Evolutionary conservation across 2,888 invertebrate genomes (phyloP).

Genomic region (Trilocha varians): DNA sequence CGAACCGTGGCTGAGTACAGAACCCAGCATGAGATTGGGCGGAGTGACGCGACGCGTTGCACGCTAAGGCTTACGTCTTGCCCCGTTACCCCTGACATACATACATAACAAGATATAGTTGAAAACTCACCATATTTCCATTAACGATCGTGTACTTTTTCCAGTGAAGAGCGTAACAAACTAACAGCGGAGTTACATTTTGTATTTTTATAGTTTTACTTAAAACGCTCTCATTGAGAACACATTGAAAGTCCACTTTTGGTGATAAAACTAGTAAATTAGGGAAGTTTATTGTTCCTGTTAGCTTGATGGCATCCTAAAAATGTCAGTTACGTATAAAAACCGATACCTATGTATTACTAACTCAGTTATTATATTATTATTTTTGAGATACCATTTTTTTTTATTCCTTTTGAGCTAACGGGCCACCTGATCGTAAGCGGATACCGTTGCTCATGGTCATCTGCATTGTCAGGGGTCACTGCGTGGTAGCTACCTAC

Average conservation of each 20-base stretch:
- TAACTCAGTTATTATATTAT: not conserved
- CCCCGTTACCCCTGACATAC: too few species aligned
- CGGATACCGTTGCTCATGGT: too few species aligned
- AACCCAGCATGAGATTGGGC: too few species aligned
- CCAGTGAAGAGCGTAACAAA: slow-evolving; percentile 54
- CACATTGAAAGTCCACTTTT: slow-evolving; percentile 75
- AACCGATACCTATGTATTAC: not conserved
- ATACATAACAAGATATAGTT: not conserved
- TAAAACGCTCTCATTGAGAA: slow-evolving; percentile 52
- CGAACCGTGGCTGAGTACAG: too few species aligned
- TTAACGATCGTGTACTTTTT: slow-evolving; percentile 37
- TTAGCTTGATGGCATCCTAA: slow-evolving; percentile 76
- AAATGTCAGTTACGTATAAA: slow-evolving; percentile 16
- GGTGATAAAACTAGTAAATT: slow-evolving; percentile 73
- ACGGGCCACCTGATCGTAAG: too few species aligned
- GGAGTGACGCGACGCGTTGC: too few species aligned
- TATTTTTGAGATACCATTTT: too few species aligned
- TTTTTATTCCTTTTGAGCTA: too few species aligned
- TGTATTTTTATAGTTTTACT: slow-evolving; percentile 56
- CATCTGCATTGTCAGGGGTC: too few species aligned
- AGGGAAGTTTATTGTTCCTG: slow-evolving; percentile 79
- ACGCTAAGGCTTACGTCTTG: too few species aligned
- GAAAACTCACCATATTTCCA: slow-evolving; percentile 25
- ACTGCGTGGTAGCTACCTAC: too few species aligned
- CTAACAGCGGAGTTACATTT: slow-evolving; percentile 53